Evolutionary conservation across 1,140 invertebrate species (phyloP).

Genomic region (Tribolium castaneum): DNA sequence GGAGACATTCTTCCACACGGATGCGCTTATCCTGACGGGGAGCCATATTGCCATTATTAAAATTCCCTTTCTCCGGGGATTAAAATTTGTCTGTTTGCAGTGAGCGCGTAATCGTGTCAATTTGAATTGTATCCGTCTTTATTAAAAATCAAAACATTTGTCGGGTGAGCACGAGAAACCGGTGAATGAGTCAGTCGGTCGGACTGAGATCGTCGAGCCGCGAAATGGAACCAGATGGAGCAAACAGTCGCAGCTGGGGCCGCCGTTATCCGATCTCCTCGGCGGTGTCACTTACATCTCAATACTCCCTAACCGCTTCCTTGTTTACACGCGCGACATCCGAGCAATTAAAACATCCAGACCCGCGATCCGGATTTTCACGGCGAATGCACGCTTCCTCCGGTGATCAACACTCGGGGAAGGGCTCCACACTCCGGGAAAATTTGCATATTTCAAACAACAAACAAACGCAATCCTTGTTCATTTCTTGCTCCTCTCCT

Average conservation of each 20-base stretch:
- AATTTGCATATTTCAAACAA: no score
- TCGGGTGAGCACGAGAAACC: not conserved
- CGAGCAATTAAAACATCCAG: constrained; percentile 51
- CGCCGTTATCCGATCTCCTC: constrained; percentile 39
- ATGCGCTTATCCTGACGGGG: constrained; percentile 49
- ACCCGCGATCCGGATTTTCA: constrained; percentile 4
- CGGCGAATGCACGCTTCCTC: not conserved
- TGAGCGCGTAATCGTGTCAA: constrained; percentile 46
- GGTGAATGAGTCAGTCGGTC: constrained; percentile 25
- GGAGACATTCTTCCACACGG: constrained; percentile 55
- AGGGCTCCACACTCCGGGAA: no score
- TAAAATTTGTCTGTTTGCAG: constrained; percentile 47
- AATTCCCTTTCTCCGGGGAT: constrained; percentile 46
- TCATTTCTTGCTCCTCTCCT: no score
- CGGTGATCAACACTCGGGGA: not conserved
- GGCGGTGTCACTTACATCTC: constrained; percentile 56
- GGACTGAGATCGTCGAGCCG: constrained; percentile 51
- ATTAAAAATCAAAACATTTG: constrained; percentile 50
- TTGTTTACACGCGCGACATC: constrained; percentile 54
- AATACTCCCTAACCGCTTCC: constrained; percentile 51
- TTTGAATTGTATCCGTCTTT: constrained; percentile 41
- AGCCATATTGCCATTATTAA: constrained; percentile 52
- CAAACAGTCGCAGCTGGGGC: constrained; percentile 59
- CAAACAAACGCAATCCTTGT: no score
- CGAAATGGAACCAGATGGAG: constrained; percentile 60